Evolutionary conservation across 1,140 invertebrate species (phyloP).

Genomic region (Drosophila saltans): DNA sequence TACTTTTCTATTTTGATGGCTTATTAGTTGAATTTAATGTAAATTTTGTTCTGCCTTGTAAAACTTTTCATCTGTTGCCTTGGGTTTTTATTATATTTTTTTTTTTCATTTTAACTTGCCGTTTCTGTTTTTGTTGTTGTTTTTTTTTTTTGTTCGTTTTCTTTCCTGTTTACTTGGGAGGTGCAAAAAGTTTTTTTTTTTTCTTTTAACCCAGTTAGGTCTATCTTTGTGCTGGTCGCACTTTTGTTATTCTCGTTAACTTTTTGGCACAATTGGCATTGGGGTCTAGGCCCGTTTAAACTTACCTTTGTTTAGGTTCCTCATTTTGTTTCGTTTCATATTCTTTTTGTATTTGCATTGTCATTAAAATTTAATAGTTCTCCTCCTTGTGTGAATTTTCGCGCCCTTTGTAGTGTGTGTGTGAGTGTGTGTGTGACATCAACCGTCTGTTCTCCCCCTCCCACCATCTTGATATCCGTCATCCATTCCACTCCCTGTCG

Average conservation of each 20-base stretch:
- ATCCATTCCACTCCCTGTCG: neutral
- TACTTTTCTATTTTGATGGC: constrained; percentile 55
- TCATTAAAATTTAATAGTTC: constrained; percentile 75
- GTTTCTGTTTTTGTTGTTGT: too few species aligned
- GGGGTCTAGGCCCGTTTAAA: constrained; percentile 45
- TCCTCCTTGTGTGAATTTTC: constrained; percentile 51
- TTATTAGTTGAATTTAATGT: constrained; percentile 74
- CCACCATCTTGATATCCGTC: neutral
- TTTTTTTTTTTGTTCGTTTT: constrained; percentile 24
- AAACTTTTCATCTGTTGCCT: constrained; percentile 56
- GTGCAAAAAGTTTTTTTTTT: constrained; percentile 49
- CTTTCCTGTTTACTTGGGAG: constrained; percentile 40
- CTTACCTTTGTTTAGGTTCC: constrained; percentile 63
- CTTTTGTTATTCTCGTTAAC: constrained; percentile 43
- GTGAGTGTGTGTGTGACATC: constrained; percentile 21
- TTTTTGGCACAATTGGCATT: constrained; percentile 67
- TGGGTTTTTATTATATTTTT: constrained; percentile 10
- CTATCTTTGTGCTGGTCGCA: constrained; percentile 12
- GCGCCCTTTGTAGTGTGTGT: constrained; percentile 32
- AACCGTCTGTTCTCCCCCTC: constrained; percentile 18
- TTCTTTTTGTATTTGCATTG: constrained; percentile 64
- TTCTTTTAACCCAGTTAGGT: constrained; percentile 66
- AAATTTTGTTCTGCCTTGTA: constrained; percentile 57
- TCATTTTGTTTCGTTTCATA: constrained; percentile 4
- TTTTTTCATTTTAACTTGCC: constrained; percentile 32